A percentile compares a stretch with the other conserved stretches of the same genome.
Evolutionary conservation across 2,113 vertebrate genomes (phyloP).

Genomic region (Willisornis vidua): DNA sequence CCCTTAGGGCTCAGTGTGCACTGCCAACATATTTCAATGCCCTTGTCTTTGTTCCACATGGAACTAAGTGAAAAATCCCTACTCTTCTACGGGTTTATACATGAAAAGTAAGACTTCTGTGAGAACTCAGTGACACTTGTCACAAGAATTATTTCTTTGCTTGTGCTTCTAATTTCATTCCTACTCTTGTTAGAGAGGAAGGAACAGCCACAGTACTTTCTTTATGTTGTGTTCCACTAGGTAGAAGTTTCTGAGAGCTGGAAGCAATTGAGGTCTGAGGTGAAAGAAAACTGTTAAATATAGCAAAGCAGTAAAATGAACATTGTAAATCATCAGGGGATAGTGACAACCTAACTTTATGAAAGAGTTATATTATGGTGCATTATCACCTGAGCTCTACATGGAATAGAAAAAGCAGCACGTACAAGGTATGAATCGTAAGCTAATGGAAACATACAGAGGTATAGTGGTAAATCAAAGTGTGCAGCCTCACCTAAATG

Average conservation of each 20-base stretch:
- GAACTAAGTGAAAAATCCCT: not conserved
- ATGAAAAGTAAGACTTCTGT: not conserved
- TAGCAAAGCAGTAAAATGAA: not conserved
- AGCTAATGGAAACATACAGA: not conserved
- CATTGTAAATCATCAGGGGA: not conserved
- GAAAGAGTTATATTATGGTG: not conserved
- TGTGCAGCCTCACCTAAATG: not conserved
- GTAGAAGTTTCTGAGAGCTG: not conserved
- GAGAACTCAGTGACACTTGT: not conserved
- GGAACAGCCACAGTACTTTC: accelerated
- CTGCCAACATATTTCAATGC: not conserved
- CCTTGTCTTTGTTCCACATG: not conserved
- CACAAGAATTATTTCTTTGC: not conserved
- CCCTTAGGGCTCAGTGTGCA: not conserved
- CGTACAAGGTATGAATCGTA: not conserved
- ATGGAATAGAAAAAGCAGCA: not conserved
- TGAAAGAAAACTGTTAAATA: not conserved
- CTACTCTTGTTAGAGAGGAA: accelerated
- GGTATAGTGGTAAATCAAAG: not conserved
- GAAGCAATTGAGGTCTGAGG: not conserved
- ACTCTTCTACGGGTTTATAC: not conserved
- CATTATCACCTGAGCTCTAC: not conserved
- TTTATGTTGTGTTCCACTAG: not conserved
- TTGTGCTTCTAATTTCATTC: not conserved
- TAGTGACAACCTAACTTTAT: not conserved